Evolutionary conservation across 2,113 vertebrate species (phyloP).

Genomic region (Nycticorax nycticorax): DNA sequence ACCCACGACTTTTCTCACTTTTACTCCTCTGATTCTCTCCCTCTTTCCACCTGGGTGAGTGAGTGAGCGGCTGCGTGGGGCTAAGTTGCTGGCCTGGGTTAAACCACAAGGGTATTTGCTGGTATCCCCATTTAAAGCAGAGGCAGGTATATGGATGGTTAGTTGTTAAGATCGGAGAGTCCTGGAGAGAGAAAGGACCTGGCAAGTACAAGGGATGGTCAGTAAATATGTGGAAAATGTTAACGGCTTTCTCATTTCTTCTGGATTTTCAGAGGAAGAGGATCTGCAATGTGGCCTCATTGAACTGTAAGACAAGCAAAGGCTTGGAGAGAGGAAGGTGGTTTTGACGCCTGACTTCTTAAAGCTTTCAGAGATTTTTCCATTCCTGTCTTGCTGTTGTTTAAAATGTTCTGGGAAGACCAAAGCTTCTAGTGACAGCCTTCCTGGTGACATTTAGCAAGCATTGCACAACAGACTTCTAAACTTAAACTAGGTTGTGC

Average conservation of each 20-base stretch:
- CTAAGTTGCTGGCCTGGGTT: no score
- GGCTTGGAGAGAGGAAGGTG: neutral
- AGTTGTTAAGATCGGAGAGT: neutral
- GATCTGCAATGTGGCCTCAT: neutral
- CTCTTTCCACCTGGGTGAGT: no score
- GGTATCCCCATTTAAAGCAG: neutral
- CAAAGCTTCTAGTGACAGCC: neutral
- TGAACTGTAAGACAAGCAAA: neutral
- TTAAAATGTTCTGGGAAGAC: neutral
- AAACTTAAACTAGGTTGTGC: neutral
- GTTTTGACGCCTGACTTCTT: neutral
- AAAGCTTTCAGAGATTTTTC: neutral
- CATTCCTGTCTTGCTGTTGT: neutral
- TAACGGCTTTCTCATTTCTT: neutral
- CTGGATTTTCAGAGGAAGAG: neutral
- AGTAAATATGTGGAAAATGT: neutral
- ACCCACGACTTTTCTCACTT: no score
- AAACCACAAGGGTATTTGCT: neutral
- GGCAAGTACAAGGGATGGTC: neutral
- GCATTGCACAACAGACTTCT: neutral
- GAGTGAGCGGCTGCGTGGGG: no score
- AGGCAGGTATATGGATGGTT: neutral
- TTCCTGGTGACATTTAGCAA: conserved; percentile 1
- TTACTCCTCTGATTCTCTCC: no score
- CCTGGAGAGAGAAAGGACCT: neutral